Evolutionary conservation across 92 coral and sea anemone species (phyloP).

Genomic region (Pocillopora grandis): DNA sequence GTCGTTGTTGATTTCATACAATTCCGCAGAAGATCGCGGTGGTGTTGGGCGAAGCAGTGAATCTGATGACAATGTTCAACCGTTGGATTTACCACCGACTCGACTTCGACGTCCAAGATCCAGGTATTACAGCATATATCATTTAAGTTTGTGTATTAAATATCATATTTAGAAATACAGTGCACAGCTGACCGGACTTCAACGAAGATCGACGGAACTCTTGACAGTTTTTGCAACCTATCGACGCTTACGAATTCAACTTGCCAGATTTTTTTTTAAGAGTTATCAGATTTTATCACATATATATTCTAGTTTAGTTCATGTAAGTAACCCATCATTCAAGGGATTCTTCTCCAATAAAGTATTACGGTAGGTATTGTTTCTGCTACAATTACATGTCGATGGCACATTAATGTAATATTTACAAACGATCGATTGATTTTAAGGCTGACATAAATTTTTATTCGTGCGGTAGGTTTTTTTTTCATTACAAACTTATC

Average conservation of each 20-base stretch:
- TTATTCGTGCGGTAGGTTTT: too few relatives aligned
- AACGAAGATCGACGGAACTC: not conserved
- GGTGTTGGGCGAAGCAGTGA: conserved; percentile 53
- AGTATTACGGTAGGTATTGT: too few relatives aligned
- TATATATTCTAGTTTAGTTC: too few relatives aligned
- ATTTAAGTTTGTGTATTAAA: not conserved
- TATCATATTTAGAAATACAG: not conserved
- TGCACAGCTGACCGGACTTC: not conserved
- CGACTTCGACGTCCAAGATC: conserved; percentile 85
- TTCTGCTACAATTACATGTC: too few relatives aligned
- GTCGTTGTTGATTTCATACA: conserved; percentile 67
- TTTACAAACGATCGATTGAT: too few relatives aligned
- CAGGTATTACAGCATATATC: conserved; percentile 19
- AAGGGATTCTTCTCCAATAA: too few relatives aligned
- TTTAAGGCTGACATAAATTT: too few relatives aligned
- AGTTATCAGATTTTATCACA: too few relatives aligned
- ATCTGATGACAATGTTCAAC: conserved; percentile 72
- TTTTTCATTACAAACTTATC: too few relatives aligned
- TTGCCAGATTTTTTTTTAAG: too few relatives aligned
- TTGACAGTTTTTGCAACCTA: not conserved
- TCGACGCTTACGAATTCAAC: not conserved
- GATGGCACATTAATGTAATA: too few relatives aligned
- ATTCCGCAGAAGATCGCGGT: conserved; percentile 41
- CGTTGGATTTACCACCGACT: conserved; percentile 87
- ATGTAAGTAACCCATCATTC: too few relatives aligned